Evolutionary conservation across 2,888 invertebrate genomes (phyloP).

Genomic region (Apamea anceps): DNA sequence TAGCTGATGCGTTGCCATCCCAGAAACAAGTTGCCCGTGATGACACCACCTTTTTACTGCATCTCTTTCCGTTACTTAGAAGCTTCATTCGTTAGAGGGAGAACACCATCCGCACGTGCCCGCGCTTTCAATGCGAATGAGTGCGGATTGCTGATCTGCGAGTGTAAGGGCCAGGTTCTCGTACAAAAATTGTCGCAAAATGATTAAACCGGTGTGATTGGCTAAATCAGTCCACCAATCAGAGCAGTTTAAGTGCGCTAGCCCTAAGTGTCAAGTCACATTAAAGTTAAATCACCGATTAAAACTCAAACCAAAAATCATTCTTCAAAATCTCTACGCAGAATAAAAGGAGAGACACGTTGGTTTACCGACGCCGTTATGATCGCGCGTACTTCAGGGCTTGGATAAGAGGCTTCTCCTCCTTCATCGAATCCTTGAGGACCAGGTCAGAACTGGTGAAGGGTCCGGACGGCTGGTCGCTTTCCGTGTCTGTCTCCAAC

Average conservation of each 20-base stretch:
- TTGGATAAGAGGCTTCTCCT: constrained; percentile 83
- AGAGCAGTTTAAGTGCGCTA: not conserved
- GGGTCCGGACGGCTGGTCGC: constrained; percentile 61
- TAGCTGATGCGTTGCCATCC: not conserved
- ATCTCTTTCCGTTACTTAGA: not conserved
- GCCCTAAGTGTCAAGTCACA: not conserved
- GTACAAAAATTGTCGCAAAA: not conserved
- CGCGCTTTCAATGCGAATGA: not conserved
- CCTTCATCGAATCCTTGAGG: constrained; percentile 83
- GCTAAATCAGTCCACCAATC: not conserved
- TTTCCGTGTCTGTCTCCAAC: constrained; percentile 72
- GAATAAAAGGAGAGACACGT: not conserved
- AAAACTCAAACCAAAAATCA: not conserved
- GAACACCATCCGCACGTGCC: not conserved
- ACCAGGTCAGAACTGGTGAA: constrained; percentile 78
- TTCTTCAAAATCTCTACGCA: constrained; percentile 47
- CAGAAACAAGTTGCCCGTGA: not conserved
- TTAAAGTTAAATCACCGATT: not conserved
- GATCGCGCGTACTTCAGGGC: constrained; percentile 85
- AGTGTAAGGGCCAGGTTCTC: not conserved
- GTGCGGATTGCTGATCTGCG: not conserved
- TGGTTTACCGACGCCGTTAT: constrained; percentile 67
- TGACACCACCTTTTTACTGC: not conserved
- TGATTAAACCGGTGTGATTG: not conserved
- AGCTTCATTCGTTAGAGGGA: not conserved